Percentiles rank a stretch among this genome's conserved stretches.
phyloP scores from a whole-genome alignment of 1,140 invertebrate species.

The Drosophila athabasca region DNA sequence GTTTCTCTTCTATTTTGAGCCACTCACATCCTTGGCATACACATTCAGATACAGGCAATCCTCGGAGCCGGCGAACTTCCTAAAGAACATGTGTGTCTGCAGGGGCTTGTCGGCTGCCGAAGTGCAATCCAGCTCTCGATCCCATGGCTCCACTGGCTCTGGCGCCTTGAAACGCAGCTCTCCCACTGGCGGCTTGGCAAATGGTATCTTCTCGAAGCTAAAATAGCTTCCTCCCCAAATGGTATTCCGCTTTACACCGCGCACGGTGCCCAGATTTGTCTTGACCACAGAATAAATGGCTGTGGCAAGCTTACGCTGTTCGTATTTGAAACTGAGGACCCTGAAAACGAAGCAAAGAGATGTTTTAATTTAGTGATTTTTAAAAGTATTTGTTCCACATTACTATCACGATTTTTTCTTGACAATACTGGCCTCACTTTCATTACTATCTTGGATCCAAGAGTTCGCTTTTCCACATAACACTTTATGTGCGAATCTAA shows the following conservation, averaged over 20 bases:
- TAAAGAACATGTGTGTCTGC: conserved; percentile 78
- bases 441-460: background rate
- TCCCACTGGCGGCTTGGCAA: conserved; percentile 89
- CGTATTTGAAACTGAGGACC: conserved; percentile 70
- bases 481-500: conserved; percentile 25
- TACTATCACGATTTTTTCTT: too few species aligned
- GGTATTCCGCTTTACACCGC: conserved; percentile 69
- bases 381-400: too few species aligned
- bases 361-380: background rate
- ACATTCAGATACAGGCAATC: conserved; percentile 86
- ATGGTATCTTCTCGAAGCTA: conserved; percentile 88
- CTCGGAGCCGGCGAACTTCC: conserved; percentile 83
- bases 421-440: too few species aligned
- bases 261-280: conserved; percentile 60
- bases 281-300: conserved; percentile 59
- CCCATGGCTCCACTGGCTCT: conserved; percentile 84
- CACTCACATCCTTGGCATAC: conserved; percentile 83
- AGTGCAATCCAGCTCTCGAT: conserved; percentile 79
- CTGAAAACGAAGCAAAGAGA: conserved; percentile 34
- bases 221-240: conserved; percentile 77
- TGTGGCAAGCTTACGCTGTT: conserved; percentile 73
- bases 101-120: conserved; percentile 67
- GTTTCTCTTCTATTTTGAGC: background rate
- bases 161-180: conserved; percentile 87
- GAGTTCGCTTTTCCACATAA: conserved; percentile 9